Base-by-base conservation (phyloP, 2,888 invertebrate genomes). In the Volucella inanis region DNA sequence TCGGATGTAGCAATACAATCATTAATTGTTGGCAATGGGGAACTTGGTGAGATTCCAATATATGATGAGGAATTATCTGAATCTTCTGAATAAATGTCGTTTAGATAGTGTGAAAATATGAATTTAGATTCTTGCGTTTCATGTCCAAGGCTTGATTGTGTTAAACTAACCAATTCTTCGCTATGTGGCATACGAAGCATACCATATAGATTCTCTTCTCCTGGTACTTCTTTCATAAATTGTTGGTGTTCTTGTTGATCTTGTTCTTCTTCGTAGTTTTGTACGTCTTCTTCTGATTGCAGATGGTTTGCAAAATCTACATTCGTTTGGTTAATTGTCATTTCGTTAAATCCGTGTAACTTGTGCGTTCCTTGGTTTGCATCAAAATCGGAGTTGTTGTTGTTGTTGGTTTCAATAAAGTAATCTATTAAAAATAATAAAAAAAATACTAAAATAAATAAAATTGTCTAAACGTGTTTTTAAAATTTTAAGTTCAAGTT, bases 261-360 rank as follows among this genome's bases (percentile, higher is more conserved):
- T 22, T 22, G 22, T 22, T 22, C 31, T 31, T 6, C 31, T 4
- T 31, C 31, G 31, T 31, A 31, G 4, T 31, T 31, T 31, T 31
- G 31, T 31, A 31, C 31, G 31, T 31, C 54, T 45, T 79, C 15
- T 55, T 79, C 55, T 65, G 70, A 14, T 71, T 74, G 80, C 75
- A 67, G 72, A 77, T 68, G 71, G 31, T 55, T 59, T 68, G 67
- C 76, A 68, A 49, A 72, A 67, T 71, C 59, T 72, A 62, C 76
- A 80, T 77, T 85, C 70, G 70, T 76, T 49, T 77, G 72, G 62
- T 85, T 72, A 77, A 85, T 81, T 71, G 85, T 81, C 85, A 85
- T 85, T 72, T 85, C 85, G 85, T 77, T 72, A 52, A 76, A 75
- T 85, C 75, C 84, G 70, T 85, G 41, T 61, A 84, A 65, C 78